Evolutionary conservation across 2,113 vertebrate genomes (phyloP), one percentile per base, ranked within the genome.

Genomic region (Microcebus jonahi): DNA sequence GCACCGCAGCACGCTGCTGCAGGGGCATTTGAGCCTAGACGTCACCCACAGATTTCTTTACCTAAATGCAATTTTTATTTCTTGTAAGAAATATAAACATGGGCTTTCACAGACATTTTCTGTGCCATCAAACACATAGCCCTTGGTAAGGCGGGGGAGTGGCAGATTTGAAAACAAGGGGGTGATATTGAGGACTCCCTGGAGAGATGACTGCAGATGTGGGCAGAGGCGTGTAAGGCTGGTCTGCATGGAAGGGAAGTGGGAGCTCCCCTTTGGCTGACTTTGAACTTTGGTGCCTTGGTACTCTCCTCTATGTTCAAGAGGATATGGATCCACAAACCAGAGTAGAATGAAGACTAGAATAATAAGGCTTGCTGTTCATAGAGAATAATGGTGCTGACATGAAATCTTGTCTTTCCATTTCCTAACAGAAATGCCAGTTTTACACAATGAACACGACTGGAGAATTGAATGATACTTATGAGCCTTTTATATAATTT

Each of bases 1-100:
- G 42, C 42, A 42, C 42, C 42, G 42, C 42, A 42, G 42, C 42
- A 42, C 42, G 42, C 42, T 42, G 42, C 42, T 71, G n/a, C 18
- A 12, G 1, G 48, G 5, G 95, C 92, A 96, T 88, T 91, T 97
- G 96, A 96, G 94, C 59, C 63, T 87, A 98, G 89, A 88, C 48
- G 91, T 98, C 89, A 97, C 94, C 96, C 98, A 87, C 42, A 86
- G 88, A 98, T 95, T 97, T 98, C 91, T 94, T 97, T 95, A 81
- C 96, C 95, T 85, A 97, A 97, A 96, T 98, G 93, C 90, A 97
- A 98, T 96, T 97, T 98, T 97, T 95, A 97, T 97, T 97, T 92
- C 80, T 93, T 85, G 88, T 96, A 82, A 96, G 96, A 95, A 97
- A 80, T 3, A 20, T 68, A 91, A 91, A 97, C 82, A 97, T 96